Base-by-base conservation (phyloP, 2,888 invertebrate genomes). In the Dyspetes luteomarginatus region DNA sequence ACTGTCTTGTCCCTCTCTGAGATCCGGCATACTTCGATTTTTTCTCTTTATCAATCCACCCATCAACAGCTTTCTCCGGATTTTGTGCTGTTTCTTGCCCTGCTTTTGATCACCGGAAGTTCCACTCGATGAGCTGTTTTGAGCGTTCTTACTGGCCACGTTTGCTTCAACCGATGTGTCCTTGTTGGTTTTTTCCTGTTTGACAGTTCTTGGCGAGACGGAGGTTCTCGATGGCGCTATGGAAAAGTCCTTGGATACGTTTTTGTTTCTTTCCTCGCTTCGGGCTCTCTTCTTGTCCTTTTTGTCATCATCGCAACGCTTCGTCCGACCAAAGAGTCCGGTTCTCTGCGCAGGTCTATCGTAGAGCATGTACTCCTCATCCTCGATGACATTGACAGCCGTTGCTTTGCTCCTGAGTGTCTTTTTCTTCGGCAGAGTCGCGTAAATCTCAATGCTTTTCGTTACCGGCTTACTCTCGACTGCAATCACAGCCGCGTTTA, bases 11-110 rank as follows among this genome's bases (percentile, higher is more conserved):
- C 96, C 96, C 90, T 97, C 97, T 0, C 97, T 96, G 62, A 98
- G 93, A 93, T 98, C 98, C 0, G 98, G 98, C 97, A 98, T 97
- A 72, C 97, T 97, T 84, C 97, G 94, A 89, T 98, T 98, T 91
- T 98, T 98, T 30, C 97, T 93, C 80, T 96, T 94, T 68, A 98
- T 97, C 68, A 98, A 92, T 1, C 97, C 97, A 12, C 97, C 97
- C 97, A 98, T 97, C 4, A 98, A 90, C 2, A 97, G 91, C 91
- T 97, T 97, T 87, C 97, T 93, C 28, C 97, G 93, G 56, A 98
- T 97, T 92, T 97, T 97, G 89, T 98, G 98, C 89, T 97, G 97
- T 85, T 98, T 98, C 89, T 97, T 97, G 64, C 95, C 95, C 22
- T 95, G 94, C 88, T 96, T 96, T 77, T 94, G 94, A 76, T 96